phyloP scores from a whole-genome alignment of 2,113 vertebrate species.

The Brachionichthys hirsutus region DNA sequence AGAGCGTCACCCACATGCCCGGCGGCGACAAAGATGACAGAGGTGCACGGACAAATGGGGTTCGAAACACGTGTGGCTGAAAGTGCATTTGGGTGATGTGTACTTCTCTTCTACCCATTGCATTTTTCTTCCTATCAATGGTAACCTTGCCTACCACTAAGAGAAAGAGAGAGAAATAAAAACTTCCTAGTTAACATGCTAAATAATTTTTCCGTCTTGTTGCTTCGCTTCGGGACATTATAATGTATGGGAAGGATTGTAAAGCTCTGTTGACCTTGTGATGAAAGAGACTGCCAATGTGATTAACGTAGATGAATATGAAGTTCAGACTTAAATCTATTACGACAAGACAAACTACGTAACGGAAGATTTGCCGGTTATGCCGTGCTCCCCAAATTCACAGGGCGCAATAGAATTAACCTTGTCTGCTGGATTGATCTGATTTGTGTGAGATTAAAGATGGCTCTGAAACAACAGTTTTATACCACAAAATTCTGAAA shows the following conservation, averaged over 20 bases:
- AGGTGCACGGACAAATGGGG: slow-evolving; percentile 21
- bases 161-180: slow-evolving; percentile 44
- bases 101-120: slow-evolving; percentile 7
- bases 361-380: not conserved
- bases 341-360: not conserved
- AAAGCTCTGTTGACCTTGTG: slow-evolving; percentile 36
- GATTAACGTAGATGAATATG: slow-evolving; percentile 20
- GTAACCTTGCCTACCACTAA: slow-evolving; percentile 61
- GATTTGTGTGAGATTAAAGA: not conserved
- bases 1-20: slow-evolving; percentile 40
- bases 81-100: slow-evolving; percentile 14
- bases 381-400: not conserved
- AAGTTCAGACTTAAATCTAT: slow-evolving; percentile 29
- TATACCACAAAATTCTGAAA: no score
- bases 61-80: slow-evolving; percentile 1
- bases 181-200: slow-evolving; percentile 62
- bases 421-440: not conserved
- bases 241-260: slow-evolving; percentile 31
- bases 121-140: slow-evolving; percentile 43
- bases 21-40: slow-evolving; percentile 9
- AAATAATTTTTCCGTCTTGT: slow-evolving; percentile 53
- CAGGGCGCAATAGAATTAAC: not conserved
- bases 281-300: not conserved
- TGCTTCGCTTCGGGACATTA: slow-evolving; percentile 44
- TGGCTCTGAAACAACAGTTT: not conserved